Base-by-base conservation (phyloP, 2,888 invertebrate genomes). In the Sipunculus nudus region DNA sequence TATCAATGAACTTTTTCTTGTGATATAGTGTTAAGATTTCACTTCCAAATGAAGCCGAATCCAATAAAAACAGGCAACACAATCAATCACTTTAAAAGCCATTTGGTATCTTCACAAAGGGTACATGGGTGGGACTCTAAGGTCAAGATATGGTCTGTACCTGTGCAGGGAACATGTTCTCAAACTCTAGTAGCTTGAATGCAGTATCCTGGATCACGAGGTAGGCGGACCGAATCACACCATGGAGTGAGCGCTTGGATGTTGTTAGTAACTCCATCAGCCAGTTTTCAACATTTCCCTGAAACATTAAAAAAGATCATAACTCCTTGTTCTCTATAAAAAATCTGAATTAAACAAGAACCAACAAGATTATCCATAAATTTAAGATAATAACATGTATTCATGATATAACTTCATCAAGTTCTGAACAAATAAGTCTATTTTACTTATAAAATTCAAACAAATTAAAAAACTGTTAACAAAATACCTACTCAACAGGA, bases 121-220 rank as follows among this genome's bases (percentile, higher is more conserved):
- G n/a, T n/a, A n/a, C n/a, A n/a, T n/a, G n/a, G n/a, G n/a, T n/a
- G n/a, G n/a, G n/a, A n/a, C n/a, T n/a, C n/a, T n/a, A n/a, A n/a
- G n/a, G n/a, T n/a, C n/a, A n/a, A n/a, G n/a, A n/a, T n/a, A n/a
- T n/a, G n/a, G 10, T 40, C 26, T n/a, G 28, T 57, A 92, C 91
- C 88, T 97, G 96, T 1, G 96, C 94, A 1, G 96, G 95, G 89
- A 93, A 94, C 85, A 93, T 93, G 75, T 95, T 94, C 57, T 96
- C 87, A 83, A 96, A 96, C 68, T 89, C 87, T 23, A 96, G 87
- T 57, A 96, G 84, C 78, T 92, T 91, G 80, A 96, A 95, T 77
- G 91, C 89, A 0, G 91, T 89, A 83, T 97, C 96, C 74, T 92
- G 92, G 56, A 96, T 90, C 78, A 90, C 88, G 1, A 89, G 86